Evolutionary conservation across 30 jellyfish, hydroid and myxozoan species (phyloP), one percentile per base, ranked within the genome.

Genomic region (Clytia hemisphaerica): DNA sequence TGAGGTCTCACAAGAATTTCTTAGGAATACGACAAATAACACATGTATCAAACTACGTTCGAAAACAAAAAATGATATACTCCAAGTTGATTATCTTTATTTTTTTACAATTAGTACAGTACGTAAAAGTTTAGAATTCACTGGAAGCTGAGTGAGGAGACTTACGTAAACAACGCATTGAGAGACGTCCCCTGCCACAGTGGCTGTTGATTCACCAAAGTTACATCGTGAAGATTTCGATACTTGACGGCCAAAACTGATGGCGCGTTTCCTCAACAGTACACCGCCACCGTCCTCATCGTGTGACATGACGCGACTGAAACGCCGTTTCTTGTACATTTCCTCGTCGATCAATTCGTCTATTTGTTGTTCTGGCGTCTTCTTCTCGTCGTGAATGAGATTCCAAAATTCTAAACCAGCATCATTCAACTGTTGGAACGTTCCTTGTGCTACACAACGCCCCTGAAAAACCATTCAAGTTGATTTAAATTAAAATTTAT

Each of bases 261-360:
- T 26, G 2, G 70, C 3, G 38, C 19, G 0, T 6, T 21, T 1
- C 7, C 25, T 21, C 42, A 22, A 37, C 42, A 57, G 30, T 57
- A 22, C 70, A 1, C 70, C 70, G 16, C 1, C 70, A 57, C 15
- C 2, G 30, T 45, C 25, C 19, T 31, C 42, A n/a, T n/a, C n/a
- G n/a, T n/a, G n/a, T n/a, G n/a, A n/a, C 68, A 76, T 6, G 77
- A 76, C 93, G 44, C 67, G 85, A 64, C 95, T 85, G 74, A 85
- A 85, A 40, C 95, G 67, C 51, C 95, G 60, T 72, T 85, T 77
- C 1, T 67, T 81, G 9, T 61, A 58, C 10, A 26, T 19, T 16
- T 46, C 82, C 0, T 70, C 70, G 58, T 77, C 95, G 3, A 71
- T 44, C 30, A 58, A 87, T 7, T 35, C 50, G 0, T 60, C 88